These are phyloP conservation scores for Sinocyclocheilus rhinocerous DNA, from an alignment of 2,113 vertebrate species.

Conservation along the genomic window DNA sequence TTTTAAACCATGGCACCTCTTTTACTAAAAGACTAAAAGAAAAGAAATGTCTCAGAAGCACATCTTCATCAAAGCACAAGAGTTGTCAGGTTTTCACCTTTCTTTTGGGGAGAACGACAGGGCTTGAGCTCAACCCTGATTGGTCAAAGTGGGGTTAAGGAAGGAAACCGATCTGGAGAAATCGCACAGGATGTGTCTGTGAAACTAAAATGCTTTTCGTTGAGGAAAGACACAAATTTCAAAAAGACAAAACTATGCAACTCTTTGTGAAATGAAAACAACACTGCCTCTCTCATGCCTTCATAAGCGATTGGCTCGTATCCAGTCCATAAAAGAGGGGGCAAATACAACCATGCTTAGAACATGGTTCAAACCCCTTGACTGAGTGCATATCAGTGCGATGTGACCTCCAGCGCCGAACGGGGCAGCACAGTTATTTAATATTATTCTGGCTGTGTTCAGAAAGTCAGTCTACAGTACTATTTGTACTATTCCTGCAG, in stretches of 20 bases:
- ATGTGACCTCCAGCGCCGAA: slow-evolving; percentile 59
- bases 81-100: slow-evolving; percentile 63
- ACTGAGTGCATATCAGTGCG: slow-evolving; percentile 58
- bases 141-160: slow-evolving; percentile 45
- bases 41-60: slow-evolving; percentile 34
- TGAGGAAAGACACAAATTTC: background rate
- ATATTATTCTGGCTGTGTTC: background rate
- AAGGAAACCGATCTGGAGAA: background rate
- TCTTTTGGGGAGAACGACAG: slow-evolving; percentile 49
- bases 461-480: background rate
- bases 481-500: no score
- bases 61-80: slow-evolving; percentile 52
- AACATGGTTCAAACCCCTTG: background rate
- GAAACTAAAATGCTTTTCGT: slow-evolving; percentile 7
- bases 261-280: slow-evolving; percentile 65
- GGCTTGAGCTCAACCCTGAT: slow-evolving; percentile 69
- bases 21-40: slow-evolving; percentile 70
- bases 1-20: slow-evolving; percentile 76
- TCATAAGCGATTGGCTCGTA: slow-evolving; percentile 64
- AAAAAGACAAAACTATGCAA: slow-evolving; percentile 59
- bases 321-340: slow-evolving; percentile 77
- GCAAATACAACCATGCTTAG: slow-evolving; percentile 75
- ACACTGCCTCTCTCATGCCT: slow-evolving; percentile 65
- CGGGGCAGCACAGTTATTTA: slow-evolving; percentile 34
- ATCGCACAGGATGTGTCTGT: slow-evolving; percentile 26